A percentile compares a stretch with the other conserved stretches of the same genome.
Evolutionary conservation across 2,888 invertebrate genomes (phyloP).

Genomic region (Chrysolina haemoptera): DNA sequence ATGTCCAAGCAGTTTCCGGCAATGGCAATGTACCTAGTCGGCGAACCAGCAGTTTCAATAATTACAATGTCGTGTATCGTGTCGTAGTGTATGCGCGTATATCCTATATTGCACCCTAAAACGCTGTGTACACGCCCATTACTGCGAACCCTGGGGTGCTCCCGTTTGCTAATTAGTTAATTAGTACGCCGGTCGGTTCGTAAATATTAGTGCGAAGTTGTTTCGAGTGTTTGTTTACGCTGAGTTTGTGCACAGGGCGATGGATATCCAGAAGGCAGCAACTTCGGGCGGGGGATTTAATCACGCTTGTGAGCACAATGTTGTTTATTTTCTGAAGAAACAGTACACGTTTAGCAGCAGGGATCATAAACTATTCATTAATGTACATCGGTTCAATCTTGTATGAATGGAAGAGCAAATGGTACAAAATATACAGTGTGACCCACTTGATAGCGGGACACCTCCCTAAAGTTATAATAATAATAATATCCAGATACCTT

Average conservation of each 20-base stretch:
- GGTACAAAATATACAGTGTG: too few species aligned
- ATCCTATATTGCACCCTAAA: background rate
- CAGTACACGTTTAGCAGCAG: too few species aligned
- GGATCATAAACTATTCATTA: too few species aligned
- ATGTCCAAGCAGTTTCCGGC: conserved; percentile 22
- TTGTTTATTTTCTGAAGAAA: too few species aligned
- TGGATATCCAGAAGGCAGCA: background rate
- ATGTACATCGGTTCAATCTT: too few species aligned
- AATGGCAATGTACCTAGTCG: too few species aligned
- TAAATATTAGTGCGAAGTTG: conserved; percentile 18
- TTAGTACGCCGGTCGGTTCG: conserved; percentile 1
- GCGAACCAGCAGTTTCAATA: background rate
- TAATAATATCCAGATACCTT: too few species aligned
- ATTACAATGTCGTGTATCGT: conserved; percentile 15
- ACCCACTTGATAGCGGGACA: too few species aligned
- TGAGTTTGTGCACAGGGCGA: conserved; percentile 2
- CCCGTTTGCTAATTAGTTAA: conserved; percentile 16
- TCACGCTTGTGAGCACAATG: too few species aligned
- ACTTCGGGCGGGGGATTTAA: background rate
- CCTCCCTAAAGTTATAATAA: too few species aligned
- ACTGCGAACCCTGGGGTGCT: conserved; percentile 8
- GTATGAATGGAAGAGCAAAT: too few species aligned
- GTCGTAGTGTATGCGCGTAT: background rate
- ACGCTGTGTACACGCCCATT: conserved; percentile 9
- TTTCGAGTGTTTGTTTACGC: background rate